These are phyloP conservation scores for Drosophila melanica DNA, from an alignment of 1,140 invertebrate species.

Conservation along the genomic window DNA sequence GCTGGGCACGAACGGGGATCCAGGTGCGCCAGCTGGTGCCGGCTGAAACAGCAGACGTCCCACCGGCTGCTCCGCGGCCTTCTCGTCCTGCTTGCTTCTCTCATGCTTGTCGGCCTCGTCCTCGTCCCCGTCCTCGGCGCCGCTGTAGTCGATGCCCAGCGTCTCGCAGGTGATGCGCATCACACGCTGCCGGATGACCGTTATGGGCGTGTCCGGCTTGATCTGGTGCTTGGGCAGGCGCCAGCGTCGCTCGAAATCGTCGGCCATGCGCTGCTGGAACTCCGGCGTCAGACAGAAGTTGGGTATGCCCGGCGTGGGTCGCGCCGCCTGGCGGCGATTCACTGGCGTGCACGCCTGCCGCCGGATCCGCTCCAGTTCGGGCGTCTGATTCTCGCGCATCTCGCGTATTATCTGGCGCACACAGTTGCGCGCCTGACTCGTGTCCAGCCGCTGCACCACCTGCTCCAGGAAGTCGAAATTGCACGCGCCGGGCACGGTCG, in stretches of 20 bases:
- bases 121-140: constrained; percentile 8
- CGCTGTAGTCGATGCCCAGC: constrained; percentile 67
- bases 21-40: constrained; percentile 1
- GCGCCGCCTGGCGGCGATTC: constrained; percentile 45
- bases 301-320: constrained; percentile 64
- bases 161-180: constrained; percentile 76
- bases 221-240: constrained; percentile 72
- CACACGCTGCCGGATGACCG: constrained; percentile 69
- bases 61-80: constrained; percentile 2
- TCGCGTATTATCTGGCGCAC: constrained; percentile 75
- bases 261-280: constrained; percentile 78
- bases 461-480: constrained; percentile 76
- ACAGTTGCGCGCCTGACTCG: constrained; percentile 65
- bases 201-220: constrained; percentile 72
- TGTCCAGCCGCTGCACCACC: constrained; percentile 61
- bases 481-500: constrained; percentile 27
- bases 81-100: too few species aligned
- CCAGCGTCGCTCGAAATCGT: constrained; percentile 77
- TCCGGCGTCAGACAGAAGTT: constrained; percentile 77
- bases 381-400: constrained; percentile 78
- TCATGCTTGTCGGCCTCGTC: too few species aligned
- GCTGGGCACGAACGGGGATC: constrained; percentile 38
- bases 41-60: constrained; percentile 44
- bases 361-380: constrained; percentile 74
- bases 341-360: constrained; percentile 74